These are phyloP conservation scores for Silurus glanis DNA, from an alignment of 2,113 vertebrate species.

Conservation along the genomic window DNA sequence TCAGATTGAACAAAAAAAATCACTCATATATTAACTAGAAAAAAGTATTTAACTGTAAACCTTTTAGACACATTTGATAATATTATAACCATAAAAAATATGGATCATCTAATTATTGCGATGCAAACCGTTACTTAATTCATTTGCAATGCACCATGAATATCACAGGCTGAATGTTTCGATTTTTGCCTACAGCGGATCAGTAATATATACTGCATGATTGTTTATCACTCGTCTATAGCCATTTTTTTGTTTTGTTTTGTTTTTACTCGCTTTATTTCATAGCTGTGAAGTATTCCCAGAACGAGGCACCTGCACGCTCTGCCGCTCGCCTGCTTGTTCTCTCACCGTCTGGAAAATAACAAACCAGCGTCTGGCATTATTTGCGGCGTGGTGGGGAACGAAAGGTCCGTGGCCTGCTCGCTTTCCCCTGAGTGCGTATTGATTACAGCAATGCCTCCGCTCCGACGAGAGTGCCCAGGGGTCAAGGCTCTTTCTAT, in stretches of 20 bases:
- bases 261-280: constrained; percentile 46
- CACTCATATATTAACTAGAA: background rate
- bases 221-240: constrained; percentile 45
- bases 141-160: background rate
- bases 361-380: constrained; percentile 77
- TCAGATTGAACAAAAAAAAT: background rate
- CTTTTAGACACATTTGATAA: no score
- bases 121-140: background rate
- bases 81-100: no score
- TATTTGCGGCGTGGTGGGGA: constrained; percentile 75
- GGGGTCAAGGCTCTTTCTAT: constrained; percentile 77
- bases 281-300: constrained; percentile 52
- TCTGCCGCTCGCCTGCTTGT: constrained; percentile 72
- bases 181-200: constrained; percentile 42
- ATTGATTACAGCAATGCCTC: constrained; percentile 81
- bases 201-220: constrained; percentile 37
- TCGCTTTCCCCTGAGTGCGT: constrained; percentile 69
- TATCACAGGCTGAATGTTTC: background rate
- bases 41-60: no score
- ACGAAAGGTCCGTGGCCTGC: constrained; percentile 75
- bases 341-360: constrained; percentile 73
- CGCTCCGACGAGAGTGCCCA: constrained; percentile 72
- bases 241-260: constrained; percentile 30
- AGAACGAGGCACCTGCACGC: constrained; percentile 58
- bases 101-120: no score